A percentile compares a stretch with the other conserved stretches of the same genome.
phyloP scores from a whole-genome alignment of 2,888 invertebrate genomes.

The Oligia strigilis region DNA sequence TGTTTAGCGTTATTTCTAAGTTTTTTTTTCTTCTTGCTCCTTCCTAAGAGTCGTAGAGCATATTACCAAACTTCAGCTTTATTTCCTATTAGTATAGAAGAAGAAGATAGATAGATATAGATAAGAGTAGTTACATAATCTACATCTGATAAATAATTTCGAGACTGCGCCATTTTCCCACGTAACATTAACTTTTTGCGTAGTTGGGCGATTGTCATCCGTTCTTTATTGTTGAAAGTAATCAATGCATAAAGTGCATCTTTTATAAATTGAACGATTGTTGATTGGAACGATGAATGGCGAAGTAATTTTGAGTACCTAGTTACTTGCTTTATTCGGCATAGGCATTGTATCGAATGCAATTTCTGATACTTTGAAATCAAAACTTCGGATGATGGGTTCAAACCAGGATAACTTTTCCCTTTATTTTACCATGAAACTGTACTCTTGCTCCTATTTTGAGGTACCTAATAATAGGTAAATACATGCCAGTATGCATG shows the following conservation, averaged over 20 bases:
- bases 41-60: too few relatives aligned
- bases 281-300: slow-evolving; percentile 18
- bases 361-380: not conserved
- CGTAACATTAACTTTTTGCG: not conserved
- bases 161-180: slow-evolving; percentile 7
- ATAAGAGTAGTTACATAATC: not conserved
- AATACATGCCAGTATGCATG: not conserved
- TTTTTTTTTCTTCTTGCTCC: too few relatives aligned
- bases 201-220: slow-evolving; percentile 3
- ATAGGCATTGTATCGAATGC: not conserved
- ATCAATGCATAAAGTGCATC: slow-evolving; percentile 36
- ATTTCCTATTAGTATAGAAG: not conserved
- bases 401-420: not conserved
- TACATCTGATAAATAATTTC: not conserved
- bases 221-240: slow-evolving; percentile 32
- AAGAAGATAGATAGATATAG: not conserved
- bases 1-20: too few relatives aligned
- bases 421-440: too few relatives aligned
- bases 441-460: too few relatives aligned
- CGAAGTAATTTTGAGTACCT: not conserved
- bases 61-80: not conserved
- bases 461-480: not conserved
- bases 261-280: slow-evolving; percentile 30
- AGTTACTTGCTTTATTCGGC: not conserved
- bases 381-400: not conserved